Percentiles rank a stretch among this genome's conserved stretches.
These are phyloP conservation scores for Pollicipes pollicipes DNA, from an alignment of 1,140 invertebrate genomes.

Conservation along the genomic window DNA sequence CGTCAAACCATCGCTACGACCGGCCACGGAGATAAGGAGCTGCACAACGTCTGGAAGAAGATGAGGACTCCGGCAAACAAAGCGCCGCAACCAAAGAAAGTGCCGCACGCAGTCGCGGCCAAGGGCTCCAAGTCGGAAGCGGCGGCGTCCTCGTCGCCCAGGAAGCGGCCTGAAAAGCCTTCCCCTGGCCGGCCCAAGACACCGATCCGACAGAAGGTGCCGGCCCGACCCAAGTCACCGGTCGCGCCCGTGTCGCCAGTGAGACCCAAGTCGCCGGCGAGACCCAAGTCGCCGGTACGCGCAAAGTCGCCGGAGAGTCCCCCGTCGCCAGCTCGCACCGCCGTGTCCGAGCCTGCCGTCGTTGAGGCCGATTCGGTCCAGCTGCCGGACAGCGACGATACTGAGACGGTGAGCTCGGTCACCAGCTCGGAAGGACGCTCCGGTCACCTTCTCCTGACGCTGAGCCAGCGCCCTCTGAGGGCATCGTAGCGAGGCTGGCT, in stretches of 20 bases:
- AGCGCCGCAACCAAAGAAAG: not conserved
- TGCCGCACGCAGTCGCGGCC: too few relatives aligned
- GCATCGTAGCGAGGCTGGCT: too few relatives aligned
- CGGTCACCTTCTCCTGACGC: too few relatives aligned
- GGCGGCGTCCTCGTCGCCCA: too few relatives aligned
- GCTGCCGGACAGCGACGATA: too few relatives aligned
- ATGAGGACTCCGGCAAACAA: not conserved
- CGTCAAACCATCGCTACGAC: not conserved
- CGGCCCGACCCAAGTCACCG: not conserved
- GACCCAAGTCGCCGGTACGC: not conserved
- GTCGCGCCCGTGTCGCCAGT: not conserved
- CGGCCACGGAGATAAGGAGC: not conserved
- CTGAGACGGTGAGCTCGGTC: too few relatives aligned
- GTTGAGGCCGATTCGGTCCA: too few relatives aligned
- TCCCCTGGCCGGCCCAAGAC: not conserved
- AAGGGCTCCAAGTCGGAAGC: not conserved
- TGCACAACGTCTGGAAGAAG: not conserved
- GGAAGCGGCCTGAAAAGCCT: not conserved
- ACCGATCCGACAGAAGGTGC: too few relatives aligned
- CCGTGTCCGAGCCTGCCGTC: too few relatives aligned
- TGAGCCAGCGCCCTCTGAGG: too few relatives aligned
- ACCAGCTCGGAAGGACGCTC: too few relatives aligned
- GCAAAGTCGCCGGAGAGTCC: not conserved
- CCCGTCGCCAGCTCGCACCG: not conserved
- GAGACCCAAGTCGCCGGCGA: not conserved